These are phyloP conservation scores for Pelusios castaneus DNA, from an alignment of 2,113 vertebrate genomes.

Conservation along the genomic window DNA sequence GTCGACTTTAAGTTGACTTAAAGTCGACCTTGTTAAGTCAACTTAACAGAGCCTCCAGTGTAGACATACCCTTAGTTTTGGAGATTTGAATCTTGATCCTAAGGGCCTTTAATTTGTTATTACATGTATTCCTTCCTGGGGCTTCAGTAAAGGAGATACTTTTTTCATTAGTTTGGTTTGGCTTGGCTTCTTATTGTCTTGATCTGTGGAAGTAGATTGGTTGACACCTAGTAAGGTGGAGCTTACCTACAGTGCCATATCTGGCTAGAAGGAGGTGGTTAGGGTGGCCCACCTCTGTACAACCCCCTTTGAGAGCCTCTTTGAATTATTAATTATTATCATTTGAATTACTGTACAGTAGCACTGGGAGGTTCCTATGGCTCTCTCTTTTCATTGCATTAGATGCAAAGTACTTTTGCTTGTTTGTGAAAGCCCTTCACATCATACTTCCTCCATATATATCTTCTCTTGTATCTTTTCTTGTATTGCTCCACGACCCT, in stretches of 20 bases:
- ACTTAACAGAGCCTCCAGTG: too few species aligned
- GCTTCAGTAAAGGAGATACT: background rate
- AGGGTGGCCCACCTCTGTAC: background rate
- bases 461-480: background rate
- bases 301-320: background rate
- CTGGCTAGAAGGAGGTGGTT: background rate
- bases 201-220: too few species aligned
- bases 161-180: background rate
- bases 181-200: background rate
- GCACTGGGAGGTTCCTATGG: background rate
- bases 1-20: too few species aligned
- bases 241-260: too few species aligned
- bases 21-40: too few species aligned
- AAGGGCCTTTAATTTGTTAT: background rate
- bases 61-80: too few species aligned
- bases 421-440: background rate
- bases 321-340: too few species aligned
- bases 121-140: background rate
- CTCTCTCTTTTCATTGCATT: background rate
- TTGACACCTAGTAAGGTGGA: too few species aligned
- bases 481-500: background rate
- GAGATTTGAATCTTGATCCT: background rate
- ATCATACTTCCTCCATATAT: background rate
- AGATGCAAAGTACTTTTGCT: background rate
- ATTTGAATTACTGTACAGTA: background rate